Conservation (phyloP, 2,888 invertebrate species). For the Pecten maximus region DNA sequence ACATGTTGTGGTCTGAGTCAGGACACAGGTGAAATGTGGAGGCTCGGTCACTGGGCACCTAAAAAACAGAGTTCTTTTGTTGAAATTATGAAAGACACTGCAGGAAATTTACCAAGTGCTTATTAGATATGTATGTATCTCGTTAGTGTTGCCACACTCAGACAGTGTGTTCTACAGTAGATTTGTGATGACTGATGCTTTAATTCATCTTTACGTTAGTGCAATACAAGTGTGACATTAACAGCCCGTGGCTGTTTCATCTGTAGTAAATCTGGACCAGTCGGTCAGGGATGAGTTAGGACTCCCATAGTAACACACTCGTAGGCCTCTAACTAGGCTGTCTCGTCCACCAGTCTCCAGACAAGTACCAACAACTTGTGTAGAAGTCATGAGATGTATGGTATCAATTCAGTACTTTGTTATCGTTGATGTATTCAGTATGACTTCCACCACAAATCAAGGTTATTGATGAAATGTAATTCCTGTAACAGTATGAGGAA, state of each 20-base stretch:
- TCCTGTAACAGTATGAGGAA: background rate
- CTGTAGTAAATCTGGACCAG: background rate
- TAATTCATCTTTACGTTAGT: conserved; percentile 2
- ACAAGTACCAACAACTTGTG: background rate
- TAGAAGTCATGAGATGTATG: background rate
- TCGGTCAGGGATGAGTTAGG: background rate
- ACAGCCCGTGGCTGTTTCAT: background rate
- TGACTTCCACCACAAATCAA: background rate
- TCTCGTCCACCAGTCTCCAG: background rate
- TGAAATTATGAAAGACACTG: background rate
- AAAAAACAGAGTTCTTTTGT: background rate
- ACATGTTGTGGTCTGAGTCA: background rate
- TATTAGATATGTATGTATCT: background rate
- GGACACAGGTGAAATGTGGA: conserved; percentile 26
- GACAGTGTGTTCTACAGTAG: background rate
- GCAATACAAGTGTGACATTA: background rate
- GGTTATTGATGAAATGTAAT: background rate
- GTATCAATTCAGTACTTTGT: background rate
- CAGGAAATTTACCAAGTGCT: background rate
- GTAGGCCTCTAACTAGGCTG: background rate
- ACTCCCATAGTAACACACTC: background rate
- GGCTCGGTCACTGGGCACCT: background rate
- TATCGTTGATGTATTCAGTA: background rate
- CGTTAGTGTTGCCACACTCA: background rate
- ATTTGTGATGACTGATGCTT: background rate